These are phyloP conservation scores for Asbolus verrucosus DNA, from an alignment of 1,140 invertebrate species.

Conservation along the genomic window DNA sequence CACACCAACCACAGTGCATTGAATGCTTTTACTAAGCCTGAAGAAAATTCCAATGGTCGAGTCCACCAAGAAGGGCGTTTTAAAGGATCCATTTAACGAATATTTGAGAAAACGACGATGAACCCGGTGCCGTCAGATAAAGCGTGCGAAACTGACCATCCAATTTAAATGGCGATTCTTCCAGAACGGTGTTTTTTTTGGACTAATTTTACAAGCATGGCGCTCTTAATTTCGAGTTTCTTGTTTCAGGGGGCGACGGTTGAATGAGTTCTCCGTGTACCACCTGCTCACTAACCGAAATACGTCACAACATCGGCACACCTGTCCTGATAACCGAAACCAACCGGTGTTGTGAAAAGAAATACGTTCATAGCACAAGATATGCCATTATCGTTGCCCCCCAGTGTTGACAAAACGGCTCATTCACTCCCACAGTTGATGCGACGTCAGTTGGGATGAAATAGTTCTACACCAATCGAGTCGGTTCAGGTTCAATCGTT, in stretches of 20 bases:
- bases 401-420: conserved; percentile 30
- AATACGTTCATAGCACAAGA: conserved; percentile 25
- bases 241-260: conserved; percentile 21
- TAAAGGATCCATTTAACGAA: no score
- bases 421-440: conserved; percentile 28
- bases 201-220: neutral
- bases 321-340: conserved; percentile 44
- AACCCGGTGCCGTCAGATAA: no score
- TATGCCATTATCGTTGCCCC: conserved; percentile 19
- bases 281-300: conserved; percentile 37
- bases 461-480: neutral
- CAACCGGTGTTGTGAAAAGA: conserved; percentile 20
- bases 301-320: conserved; percentile 33
- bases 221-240: conserved; percentile 10
- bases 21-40: no score
- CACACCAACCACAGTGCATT: neutral
- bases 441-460: no score
- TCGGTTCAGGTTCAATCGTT: neutral
- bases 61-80: no score
- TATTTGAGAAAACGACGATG: no score
- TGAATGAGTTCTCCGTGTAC: conserved; percentile 27
- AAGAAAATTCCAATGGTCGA: no score
- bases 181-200: conserved; percentile 3
- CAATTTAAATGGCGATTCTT: no score
- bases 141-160: no score